Percentiles rank a stretch among this genome's conserved stretches.
phyloP scores from a whole-genome alignment of 2,113 vertebrate species.

The Plecturocebus donacophilus region DNA sequence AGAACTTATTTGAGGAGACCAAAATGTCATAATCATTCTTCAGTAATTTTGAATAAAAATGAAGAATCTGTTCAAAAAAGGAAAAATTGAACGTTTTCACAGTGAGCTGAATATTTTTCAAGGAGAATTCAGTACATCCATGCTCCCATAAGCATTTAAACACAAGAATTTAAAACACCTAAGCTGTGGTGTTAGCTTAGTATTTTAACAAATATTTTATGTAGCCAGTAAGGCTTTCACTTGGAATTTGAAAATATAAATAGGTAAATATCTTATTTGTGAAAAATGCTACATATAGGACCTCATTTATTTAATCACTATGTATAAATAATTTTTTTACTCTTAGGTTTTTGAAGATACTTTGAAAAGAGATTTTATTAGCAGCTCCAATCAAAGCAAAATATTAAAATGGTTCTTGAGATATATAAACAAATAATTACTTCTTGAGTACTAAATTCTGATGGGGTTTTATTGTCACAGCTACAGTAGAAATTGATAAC shows the following conservation, averaged over 20 bases:
- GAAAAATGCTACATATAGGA: neutral
- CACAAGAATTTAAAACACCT: neutral
- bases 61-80: too few species aligned
- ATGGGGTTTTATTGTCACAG: constrained; percentile 54
- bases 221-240: too few species aligned
- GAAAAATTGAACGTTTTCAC: too few species aligned
- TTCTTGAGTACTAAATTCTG: constrained; percentile 55
- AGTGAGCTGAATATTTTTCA: too few species aligned
- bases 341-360: constrained; percentile 31
- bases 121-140: too few species aligned
- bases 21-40: neutral
- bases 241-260: neutral
- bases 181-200: neutral
- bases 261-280: neutral
- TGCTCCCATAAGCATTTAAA: too few species aligned
- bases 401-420: constrained; percentile 35
- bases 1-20: neutral
- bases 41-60: neutral
- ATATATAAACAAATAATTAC: constrained; percentile 32
- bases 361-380: constrained; percentile 18
- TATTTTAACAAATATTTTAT: too few species aligned
- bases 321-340: neutral
- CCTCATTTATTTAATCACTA: neutral
- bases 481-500: constrained; percentile 55
- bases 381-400: neutral